Evolutionary conservation across 2,888 invertebrate species (phyloP).

Genomic region (Melieria picta): DNA sequence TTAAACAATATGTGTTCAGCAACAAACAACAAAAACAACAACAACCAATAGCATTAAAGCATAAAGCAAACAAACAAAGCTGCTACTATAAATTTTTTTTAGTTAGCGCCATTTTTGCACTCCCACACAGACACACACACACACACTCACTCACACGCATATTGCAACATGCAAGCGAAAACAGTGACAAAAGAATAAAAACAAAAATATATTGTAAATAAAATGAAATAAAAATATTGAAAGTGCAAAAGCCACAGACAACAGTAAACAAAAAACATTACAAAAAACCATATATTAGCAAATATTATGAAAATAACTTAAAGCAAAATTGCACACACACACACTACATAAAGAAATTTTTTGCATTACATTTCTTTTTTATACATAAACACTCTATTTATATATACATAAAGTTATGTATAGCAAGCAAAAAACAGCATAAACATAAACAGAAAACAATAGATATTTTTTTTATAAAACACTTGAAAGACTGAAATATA

Average conservation of each 20-base stretch:
- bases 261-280: neutral
- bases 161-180: too few species aligned
- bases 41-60: too few species aligned
- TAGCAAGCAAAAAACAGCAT: constrained; percentile 12
- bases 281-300: neutral
- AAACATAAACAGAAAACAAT: constrained; percentile 39
- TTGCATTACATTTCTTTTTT: constrained; percentile 25
- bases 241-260: neutral
- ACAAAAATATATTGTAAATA: too few species aligned
- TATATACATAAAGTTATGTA: neutral
- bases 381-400: neutral
- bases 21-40: too few species aligned
- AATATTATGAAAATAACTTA: neutral
- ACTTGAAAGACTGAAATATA: constrained; percentile 67
- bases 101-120: too few species aligned
- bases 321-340: constrained; percentile 17
- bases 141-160: too few species aligned
- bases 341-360: constrained; percentile 34
- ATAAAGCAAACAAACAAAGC: too few species aligned
- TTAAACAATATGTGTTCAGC: too few species aligned
- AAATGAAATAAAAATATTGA: neutral
- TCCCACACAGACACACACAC: too few species aligned
- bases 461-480: constrained; percentile 57
- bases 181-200: too few species aligned
- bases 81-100: too few species aligned